A percentile compares a stretch with the other conserved stretches of the same genome.
These are phyloP conservation scores for Hyperopisus bebe DNA, from an alignment of 2,113 vertebrate species.

Conservation along the genomic window DNA sequence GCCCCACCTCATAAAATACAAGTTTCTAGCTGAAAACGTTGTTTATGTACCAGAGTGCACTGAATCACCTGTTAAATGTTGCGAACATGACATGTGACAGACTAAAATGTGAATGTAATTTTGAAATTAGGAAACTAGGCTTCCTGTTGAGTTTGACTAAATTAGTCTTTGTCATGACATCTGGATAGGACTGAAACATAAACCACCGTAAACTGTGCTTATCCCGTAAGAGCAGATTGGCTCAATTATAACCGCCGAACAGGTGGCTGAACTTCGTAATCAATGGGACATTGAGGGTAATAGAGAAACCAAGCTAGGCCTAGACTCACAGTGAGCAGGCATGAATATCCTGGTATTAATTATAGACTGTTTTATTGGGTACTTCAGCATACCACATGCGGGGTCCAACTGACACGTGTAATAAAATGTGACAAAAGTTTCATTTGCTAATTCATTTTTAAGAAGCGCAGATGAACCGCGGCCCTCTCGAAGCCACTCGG, in stretches of 20 bases:
- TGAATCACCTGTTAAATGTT: not conserved
- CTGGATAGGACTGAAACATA: not conserved
- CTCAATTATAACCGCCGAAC: not conserved
- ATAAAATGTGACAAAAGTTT: conserved; percentile 12
- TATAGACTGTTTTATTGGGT: not conserved
- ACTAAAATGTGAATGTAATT: not conserved
- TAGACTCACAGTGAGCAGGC: not conserved
- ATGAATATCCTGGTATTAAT: not conserved
- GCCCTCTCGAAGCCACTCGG: not conserved
- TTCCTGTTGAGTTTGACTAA: conserved; percentile 11
- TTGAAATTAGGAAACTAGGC: not conserved
- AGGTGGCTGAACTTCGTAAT: conserved; percentile 11
- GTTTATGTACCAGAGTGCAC: not conserved
- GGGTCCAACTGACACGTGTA: conserved; percentile 1
- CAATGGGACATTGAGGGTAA: not conserved
- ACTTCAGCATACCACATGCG: not conserved
- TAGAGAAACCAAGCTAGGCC: not conserved
- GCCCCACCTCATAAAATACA: not conserved
- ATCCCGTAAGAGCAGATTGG: not conserved
- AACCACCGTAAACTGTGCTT: conserved; percentile 2
- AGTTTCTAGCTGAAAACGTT: not conserved
- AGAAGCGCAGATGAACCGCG: not conserved
- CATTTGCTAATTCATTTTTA: conserved; percentile 2
- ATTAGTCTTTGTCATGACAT: conserved; percentile 1
- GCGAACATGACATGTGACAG: not conserved